Evolutionary conservation across 2,113 vertebrate species (phyloP).

Genomic region (Tetrao urogallus): DNA sequence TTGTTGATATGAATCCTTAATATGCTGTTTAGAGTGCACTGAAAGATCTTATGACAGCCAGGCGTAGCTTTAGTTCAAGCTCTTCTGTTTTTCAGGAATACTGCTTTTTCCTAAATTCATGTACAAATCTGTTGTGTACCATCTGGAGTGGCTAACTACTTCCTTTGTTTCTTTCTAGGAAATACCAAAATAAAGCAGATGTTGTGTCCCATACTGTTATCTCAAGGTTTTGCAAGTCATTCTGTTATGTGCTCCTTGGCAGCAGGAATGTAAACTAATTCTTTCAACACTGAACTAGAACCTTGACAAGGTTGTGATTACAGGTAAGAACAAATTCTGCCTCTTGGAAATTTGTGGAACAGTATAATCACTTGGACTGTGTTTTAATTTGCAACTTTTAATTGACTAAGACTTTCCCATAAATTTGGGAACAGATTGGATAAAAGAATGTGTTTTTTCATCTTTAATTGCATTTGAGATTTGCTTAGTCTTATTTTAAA

Average conservation of each 20-base stretch:
- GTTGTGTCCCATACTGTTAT: constrained; percentile 64
- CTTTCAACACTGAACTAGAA: constrained; percentile 46
- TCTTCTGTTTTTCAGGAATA: not conserved
- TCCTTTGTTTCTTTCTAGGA: constrained; percentile 61
- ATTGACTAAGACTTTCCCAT: not conserved
- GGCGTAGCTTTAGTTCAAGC: not conserved
- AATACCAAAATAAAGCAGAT: constrained; percentile 68
- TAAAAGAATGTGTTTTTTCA: not conserved
- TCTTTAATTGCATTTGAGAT: not conserved
- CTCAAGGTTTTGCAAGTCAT: constrained; percentile 67
- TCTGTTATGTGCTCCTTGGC: constrained; percentile 55
- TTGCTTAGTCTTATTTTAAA: not conserved
- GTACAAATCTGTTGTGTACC: not conserved
- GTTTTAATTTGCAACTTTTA: not conserved
- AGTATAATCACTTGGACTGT: not conserved
- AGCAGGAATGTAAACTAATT: constrained; percentile 73
- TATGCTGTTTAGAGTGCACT: not conserved
- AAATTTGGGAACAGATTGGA: not conserved
- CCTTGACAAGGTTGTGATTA: constrained; percentile 50
- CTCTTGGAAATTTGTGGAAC: not conserved
- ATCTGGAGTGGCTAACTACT: constrained; percentile 38
- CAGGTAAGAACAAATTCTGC: constrained; percentile 57
- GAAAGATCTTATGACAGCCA: not conserved
- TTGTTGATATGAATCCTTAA: not conserved
- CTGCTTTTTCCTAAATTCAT: not conserved